Base-by-base conservation (phyloP, 2,797 vertebrate genomes). In the Siniperca obscura region DNA sequence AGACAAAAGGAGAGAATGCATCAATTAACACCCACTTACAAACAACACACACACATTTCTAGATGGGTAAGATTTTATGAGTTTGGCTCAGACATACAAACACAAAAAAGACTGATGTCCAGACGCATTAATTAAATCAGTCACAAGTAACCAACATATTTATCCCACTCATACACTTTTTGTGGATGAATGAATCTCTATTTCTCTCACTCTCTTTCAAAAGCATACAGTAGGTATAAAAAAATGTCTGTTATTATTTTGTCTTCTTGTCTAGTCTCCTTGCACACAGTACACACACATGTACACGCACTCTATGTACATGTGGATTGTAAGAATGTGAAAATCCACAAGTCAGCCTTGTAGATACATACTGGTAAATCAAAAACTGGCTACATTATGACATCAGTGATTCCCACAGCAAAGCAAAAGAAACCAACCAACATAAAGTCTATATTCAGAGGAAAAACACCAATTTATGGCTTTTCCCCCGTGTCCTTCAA, bases 21-120 rank as follows among this genome's bases (percentile, higher is more conserved):
- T 93, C 92, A 94, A 94, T 96, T 95, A 95, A 91, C 86, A 92
- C 79, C 85, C 88, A 91, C 92, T 95, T 93, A 91, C 83, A 90
- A 89, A 89, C 86, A 91, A 80, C 9, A 46, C 71, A 62, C 57
- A 61, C 65, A 57, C 82, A 77, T 48, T 67, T 87, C n/a, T 56
- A 64, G 74, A 83, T 84, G 71, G 61, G 11, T 52, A 69, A 77
- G 80, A 86, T 74, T 85, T 81, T n/a, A 79, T 65, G 68, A 70
- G 50, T 78, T 75, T 48, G 38, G 40, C 50, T 73, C 56, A 83
- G 70, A 48, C 30, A 22, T 4, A 78, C 70, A 87, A 70, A 80
- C 57, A 50, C 46, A 76, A 40, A 25, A 74, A 21, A 34, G 55
- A 59, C 44, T 21, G 65, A 87, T 48, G 80, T 82, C 70, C 40